Evolutionary conservation across 2,888 invertebrate species (phyloP), one percentile per base, ranked within the genome.

Genomic region (Dolichopus griseipennis): DNA sequence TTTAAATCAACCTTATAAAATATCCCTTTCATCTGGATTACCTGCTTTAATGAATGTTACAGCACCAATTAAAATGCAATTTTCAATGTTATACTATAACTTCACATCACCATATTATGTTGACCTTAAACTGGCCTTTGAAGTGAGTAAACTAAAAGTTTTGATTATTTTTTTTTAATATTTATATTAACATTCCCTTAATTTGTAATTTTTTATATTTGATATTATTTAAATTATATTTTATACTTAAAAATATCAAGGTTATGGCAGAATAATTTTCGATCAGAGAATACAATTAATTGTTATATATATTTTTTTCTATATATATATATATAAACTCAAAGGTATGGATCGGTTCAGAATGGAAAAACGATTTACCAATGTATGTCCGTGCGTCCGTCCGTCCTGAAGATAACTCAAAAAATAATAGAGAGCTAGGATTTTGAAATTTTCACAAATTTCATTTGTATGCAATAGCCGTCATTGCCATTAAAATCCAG

Each of bases 101-200:
- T 78, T 76, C 66, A 70, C 73, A n/a, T 73, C 76, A 21, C 75
- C 76, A 4, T 72, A 72, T 66, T 75, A 73, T 66, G 73, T 77
- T 64, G 77, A 77, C 66, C 65, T 77, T 20, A 75, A 75, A 20
- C 70, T 76, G 65, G 75, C 75, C 34, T 75, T 75, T 67, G 75
- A 77, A 75, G 77, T 77, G 71, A 73, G 69, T 72, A 22, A n/a
- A n/a, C 18, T 33, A 27, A 18, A 34, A 34, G 34, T 34, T 43
- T n/a, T 33, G 10, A n/a, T 64, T 27, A 41, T 65, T 43, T 63
- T 27, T 68, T 37, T 65, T 4, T 18, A 37, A 34, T 63, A 33
- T 12, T 27, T 63, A 8, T 63, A 5, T 9, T 1, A 64, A 1
- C 27, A 64, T 22, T 12, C 64, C 27, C 7, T 33, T 22, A 22